phyloP scores from a whole-genome alignment of 2,113 vertebrate species.

The Notothenia rossii region DNA sequence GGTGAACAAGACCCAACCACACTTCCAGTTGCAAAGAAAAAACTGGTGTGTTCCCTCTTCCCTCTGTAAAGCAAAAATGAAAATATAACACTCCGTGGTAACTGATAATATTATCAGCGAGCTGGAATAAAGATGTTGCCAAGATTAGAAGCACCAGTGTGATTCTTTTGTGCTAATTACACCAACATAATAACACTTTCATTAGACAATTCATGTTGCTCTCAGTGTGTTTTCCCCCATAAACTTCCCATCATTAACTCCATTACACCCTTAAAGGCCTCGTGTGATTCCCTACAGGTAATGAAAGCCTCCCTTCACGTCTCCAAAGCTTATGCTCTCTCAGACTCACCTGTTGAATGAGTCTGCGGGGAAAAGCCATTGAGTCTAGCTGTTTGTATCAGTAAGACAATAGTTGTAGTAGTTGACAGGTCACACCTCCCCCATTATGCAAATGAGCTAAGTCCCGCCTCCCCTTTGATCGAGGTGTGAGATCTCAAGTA shows the following conservation, averaged over 20 bases:
- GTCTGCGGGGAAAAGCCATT: constrained; percentile 24
- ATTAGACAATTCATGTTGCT: constrained; percentile 11
- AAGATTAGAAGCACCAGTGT: background rate
- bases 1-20: too few relatives aligned
- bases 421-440: too few relatives aligned
- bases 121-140: background rate
- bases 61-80: background rate
- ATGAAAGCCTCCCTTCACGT: constrained; percentile 10
- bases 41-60: background rate
- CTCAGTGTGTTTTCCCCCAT: constrained; percentile 15
- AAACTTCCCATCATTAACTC: constrained; percentile 22
- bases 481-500: too few relatives aligned
- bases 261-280: constrained; percentile 3
- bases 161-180: constrained; percentile 8
- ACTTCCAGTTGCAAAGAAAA: background rate
- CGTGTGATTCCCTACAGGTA: constrained; percentile 11
- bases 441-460: too few relatives aligned
- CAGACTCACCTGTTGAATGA: constrained; percentile 31
- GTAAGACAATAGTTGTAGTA: constrained; percentile 17
- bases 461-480: too few relatives aligned
- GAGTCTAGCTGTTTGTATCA: constrained; percentile 29
- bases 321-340: background rate
- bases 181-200: constrained; percentile 1
- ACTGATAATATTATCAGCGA: constrained; percentile 7
- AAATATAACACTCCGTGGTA: background rate